phyloP scores from a whole-genome alignment of 2,888 invertebrate genomes.

The Cheilosia vernalis region DNA sequence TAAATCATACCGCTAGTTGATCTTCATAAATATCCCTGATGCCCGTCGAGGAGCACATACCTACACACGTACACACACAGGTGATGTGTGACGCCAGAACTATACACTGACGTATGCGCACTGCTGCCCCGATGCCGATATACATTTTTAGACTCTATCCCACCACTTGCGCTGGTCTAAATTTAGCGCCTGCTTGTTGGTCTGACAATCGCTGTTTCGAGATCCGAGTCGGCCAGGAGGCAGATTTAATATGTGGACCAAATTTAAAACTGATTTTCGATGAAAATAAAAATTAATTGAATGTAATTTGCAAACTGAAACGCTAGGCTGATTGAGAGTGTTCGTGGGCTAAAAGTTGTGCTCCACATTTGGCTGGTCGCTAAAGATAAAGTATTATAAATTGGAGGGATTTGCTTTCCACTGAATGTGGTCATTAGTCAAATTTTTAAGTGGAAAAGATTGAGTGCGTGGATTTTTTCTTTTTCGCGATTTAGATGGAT shows the following conservation, averaged over 20 bases:
- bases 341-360: constrained; percentile 26
- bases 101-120: constrained; percentile 51
- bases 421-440: constrained; percentile 21
- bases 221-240: background rate
- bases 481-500: no score
- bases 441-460: background rate
- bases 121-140: constrained; percentile 26
- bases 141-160: constrained; percentile 45
- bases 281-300: constrained; percentile 63
- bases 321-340: constrained; percentile 31
- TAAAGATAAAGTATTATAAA: constrained; percentile 21
- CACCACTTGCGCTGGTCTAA: constrained; percentile 44
- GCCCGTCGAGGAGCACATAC: constrained; percentile 3
- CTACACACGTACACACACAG: constrained; percentile 18
- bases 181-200: constrained; percentile 29
- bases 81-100: constrained; percentile 67
- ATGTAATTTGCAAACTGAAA: constrained; percentile 58
- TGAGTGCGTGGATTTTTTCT: background rate
- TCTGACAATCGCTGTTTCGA: constrained; percentile 19
- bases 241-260: constrained; percentile 29
- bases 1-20: constrained; percentile 58
- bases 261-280: constrained; percentile 51
- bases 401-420: constrained; percentile 12
- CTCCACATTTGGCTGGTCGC: constrained; percentile 8
- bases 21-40: constrained; percentile 60